Percentiles rank a stretch among this genome's conserved stretches.
Evolutionary conservation across 2,888 invertebrate genomes (phyloP).

Genomic region (Ecdyonurus torrentis): DNA sequence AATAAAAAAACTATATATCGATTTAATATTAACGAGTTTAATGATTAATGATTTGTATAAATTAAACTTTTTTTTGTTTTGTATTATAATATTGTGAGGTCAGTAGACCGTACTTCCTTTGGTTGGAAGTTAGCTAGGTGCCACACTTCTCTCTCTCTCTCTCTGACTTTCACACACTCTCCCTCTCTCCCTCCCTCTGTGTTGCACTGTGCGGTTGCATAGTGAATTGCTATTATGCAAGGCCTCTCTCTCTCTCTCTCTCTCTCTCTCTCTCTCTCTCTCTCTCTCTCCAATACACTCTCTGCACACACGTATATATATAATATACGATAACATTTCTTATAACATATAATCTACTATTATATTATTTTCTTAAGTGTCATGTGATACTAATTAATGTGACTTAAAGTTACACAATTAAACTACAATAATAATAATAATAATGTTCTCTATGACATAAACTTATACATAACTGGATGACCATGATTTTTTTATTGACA

Average conservation of each 20-base stretch:
- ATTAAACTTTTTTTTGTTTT: neutral
- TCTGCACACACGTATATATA: neutral
- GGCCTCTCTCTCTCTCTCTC: too few relatives aligned
- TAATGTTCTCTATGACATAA: too few relatives aligned
- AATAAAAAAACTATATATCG: too few relatives aligned
- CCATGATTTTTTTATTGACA: too few relatives aligned
- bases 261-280: too few relatives aligned
- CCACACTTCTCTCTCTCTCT: neutral
- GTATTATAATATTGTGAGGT: neutral
- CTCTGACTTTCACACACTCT: neutral
- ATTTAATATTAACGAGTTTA: too few relatives aligned
- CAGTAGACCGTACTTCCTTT: neutral
- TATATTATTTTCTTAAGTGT: too few relatives aligned
- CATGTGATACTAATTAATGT: neutral
- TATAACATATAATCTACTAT: too few relatives aligned
- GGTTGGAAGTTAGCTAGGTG: neutral
- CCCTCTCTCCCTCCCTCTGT: neutral
- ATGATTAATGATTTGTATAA: too few relatives aligned
- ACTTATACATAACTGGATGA: too few relatives aligned
- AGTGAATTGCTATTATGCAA: neutral
- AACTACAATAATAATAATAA: too few relatives aligned
- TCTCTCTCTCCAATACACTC: neutral
- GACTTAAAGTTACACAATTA: neutral
- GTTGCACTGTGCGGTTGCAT: neutral
- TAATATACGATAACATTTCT: too few relatives aligned